These are phyloP conservation scores for Unio delphinus DNA, from an alignment of 2,888 invertebrate genomes.

Conservation along the genomic window DNA sequence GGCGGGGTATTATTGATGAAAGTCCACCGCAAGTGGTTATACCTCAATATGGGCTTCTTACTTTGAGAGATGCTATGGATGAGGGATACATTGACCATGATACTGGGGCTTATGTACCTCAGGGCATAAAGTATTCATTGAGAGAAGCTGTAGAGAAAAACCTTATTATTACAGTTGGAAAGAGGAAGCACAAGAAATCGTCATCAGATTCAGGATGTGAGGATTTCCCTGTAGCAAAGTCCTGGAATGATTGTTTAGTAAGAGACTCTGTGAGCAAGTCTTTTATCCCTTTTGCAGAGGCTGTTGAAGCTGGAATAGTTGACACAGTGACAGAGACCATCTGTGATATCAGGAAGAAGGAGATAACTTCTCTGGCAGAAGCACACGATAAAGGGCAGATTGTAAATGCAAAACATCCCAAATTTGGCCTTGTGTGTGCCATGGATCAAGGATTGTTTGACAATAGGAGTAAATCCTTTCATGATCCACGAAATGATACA, in stretches of 20 bases:
- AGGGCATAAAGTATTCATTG: constrained; percentile 79
- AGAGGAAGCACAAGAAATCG: constrained; percentile 26
- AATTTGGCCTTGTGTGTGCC: constrained; percentile 19
- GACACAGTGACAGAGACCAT: constrained; percentile 44
- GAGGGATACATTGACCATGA: constrained; percentile 79
- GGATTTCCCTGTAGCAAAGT: constrained; percentile 11
- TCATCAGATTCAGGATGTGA: constrained; percentile 22
- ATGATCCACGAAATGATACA: constrained; percentile 35
- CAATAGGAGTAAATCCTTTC: constrained; percentile 34
- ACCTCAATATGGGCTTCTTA: constrained; percentile 70
- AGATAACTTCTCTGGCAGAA: constrained; percentile 84
- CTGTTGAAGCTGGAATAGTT: constrained; percentile 48
- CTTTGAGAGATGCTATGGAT: constrained; percentile 81
- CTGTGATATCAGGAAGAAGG: constrained; percentile 54
- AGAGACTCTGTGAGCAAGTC: constrained; percentile 47
- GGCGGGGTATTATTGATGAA: constrained; percentile 78
- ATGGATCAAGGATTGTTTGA: constrained; percentile 38
- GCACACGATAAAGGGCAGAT: constrained; percentile 83
- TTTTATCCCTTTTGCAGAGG: constrained; percentile 47
- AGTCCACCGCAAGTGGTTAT: constrained; percentile 45
- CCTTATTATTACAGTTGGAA: constrained; percentile 75
- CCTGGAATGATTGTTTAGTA: constrained; percentile 37
- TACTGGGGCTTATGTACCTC: constrained; percentile 79
- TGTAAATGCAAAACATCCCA: constrained; percentile 33
- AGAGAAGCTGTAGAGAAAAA: constrained; percentile 92